A percentile compares a stretch with the other conserved stretches of the same genome.
These are phyloP conservation scores for Tragelaphus scriptus DNA, from an alignment of 2,113 vertebrate genomes.

Conservation along the genomic window DNA sequence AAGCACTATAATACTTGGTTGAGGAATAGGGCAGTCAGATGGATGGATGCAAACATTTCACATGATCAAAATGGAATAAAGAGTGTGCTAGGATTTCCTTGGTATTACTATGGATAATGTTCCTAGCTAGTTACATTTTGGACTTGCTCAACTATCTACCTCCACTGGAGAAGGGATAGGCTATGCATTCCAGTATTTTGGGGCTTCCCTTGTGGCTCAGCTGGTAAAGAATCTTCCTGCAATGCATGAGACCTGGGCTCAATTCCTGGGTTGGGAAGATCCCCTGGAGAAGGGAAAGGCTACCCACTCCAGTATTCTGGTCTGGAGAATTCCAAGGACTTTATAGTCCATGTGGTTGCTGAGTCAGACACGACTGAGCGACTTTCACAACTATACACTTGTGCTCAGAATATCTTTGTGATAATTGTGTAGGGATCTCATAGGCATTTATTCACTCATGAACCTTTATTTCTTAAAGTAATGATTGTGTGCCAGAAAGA, in stretches of 20 bases:
- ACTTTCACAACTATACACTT: neutral
- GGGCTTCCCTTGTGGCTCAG: neutral
- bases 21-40: neutral
- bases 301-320: neutral
- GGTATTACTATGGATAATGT: neutral
- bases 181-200: neutral
- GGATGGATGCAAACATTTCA: neutral
- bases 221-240: neutral
- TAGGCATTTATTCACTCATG: neutral
- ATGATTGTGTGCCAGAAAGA: neutral
- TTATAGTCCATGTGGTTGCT: neutral
- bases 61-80: neutral
- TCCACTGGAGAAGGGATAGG: neutral
- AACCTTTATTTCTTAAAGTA: conserved; percentile 4
- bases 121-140: neutral
- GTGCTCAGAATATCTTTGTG: neutral
- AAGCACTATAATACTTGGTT: neutral
- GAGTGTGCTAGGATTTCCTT: neutral
- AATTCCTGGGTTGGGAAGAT: neutral
- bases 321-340: neutral
- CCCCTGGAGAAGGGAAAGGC: neutral
- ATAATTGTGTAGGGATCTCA: neutral
- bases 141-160: neutral
- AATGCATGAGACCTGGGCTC: neutral
- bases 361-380: fast-evolving